phyloP scores from a whole-genome alignment of 2,113 vertebrate species.

The Anseranas semipalmata region DNA sequence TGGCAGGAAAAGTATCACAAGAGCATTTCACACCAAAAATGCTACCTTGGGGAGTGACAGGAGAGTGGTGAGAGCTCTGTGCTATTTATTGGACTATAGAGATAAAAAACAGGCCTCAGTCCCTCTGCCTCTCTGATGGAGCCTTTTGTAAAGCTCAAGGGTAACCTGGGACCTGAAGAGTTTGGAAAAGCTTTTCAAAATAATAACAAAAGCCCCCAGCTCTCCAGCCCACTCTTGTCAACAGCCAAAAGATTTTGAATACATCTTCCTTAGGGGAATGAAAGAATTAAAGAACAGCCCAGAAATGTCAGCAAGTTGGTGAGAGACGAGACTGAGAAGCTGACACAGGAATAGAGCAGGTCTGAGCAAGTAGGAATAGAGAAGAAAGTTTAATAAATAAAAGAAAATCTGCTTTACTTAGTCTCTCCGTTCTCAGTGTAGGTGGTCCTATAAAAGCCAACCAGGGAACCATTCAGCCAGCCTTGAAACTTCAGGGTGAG shows the following conservation, averaged over 20 bases:
- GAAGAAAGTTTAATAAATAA: not conserved
- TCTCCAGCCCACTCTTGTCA: not conserved
- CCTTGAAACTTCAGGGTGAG: conserved; percentile 90
- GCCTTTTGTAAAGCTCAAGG: not conserved
- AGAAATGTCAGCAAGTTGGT: conserved; percentile 29
- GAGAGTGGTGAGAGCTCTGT: not conserved
- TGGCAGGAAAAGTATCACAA: conserved; percentile 15
- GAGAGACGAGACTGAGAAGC: not conserved
- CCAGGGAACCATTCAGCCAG: conserved; percentile 90
- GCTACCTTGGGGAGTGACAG: not conserved
- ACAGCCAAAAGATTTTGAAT: conserved; percentile 1
- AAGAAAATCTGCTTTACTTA: conserved; percentile 81
- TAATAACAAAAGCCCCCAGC: not conserved
- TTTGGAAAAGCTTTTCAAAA: not conserved
- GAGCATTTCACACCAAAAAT: not conserved
- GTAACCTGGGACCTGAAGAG: not conserved
- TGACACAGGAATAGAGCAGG: not conserved
- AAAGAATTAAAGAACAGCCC: conserved; percentile 10
- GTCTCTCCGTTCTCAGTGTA: conserved; percentile 79
- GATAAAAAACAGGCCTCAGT: not conserved
- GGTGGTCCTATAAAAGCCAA: conserved; percentile 93
- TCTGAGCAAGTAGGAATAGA: not conserved
- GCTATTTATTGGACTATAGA: not conserved
- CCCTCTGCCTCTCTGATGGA: not conserved
- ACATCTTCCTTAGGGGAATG: not conserved